A percentile compares a stretch with the other conserved stretches of the same genome.
Conservation (phyloP, 2,113 vertebrate genomes). For the Nothocercus julius region DNA sequence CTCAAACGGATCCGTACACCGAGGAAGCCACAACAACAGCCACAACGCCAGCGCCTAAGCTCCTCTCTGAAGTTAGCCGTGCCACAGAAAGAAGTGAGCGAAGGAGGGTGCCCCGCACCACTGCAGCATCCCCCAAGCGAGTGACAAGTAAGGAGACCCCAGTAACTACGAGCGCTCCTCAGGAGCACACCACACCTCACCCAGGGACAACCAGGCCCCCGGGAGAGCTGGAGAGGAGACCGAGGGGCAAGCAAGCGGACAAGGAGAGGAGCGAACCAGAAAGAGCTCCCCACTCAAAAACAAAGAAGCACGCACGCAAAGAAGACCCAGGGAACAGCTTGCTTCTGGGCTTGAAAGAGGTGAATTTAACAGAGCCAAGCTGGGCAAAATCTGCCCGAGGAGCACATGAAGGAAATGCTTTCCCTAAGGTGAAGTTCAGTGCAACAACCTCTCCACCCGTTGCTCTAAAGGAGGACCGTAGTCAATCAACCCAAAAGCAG, state of each 20-base stretch:
- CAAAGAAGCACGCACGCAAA: conserved; percentile 51
- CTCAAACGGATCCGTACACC: background rate
- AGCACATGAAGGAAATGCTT: background rate
- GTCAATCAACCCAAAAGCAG: conserved; percentile 57
- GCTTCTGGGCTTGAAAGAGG: background rate
- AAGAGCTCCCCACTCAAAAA: conserved; percentile 67
- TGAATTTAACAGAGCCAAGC: background rate
- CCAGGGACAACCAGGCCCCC: background rate
- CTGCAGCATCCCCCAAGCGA: background rate
- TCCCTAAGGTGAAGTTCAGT: conserved; percentile 64
- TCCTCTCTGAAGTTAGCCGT: conserved; percentile 8
- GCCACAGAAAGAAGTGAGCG: conserved; percentile 21
- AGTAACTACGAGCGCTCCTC: background rate
- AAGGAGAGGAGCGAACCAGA: conserved; percentile 29
- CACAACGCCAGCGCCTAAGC: conserved; percentile 36
- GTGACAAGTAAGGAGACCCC: accelerated
- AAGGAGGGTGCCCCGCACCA: conserved; percentile 46
- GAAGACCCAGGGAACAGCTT: background rate
- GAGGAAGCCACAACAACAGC: background rate
- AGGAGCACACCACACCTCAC: background rate
- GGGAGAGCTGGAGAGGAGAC: background rate
- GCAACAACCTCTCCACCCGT: conserved; percentile 66
- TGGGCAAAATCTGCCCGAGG: background rate
- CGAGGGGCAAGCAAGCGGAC: background rate
- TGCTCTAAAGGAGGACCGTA: conserved; percentile 34